A percentile compares a stretch with the other conserved stretches of the same genome.
phyloP scores from a whole-genome alignment of 2,797 vertebrate genomes.

The Mormyrus hasselquistii region DNA sequence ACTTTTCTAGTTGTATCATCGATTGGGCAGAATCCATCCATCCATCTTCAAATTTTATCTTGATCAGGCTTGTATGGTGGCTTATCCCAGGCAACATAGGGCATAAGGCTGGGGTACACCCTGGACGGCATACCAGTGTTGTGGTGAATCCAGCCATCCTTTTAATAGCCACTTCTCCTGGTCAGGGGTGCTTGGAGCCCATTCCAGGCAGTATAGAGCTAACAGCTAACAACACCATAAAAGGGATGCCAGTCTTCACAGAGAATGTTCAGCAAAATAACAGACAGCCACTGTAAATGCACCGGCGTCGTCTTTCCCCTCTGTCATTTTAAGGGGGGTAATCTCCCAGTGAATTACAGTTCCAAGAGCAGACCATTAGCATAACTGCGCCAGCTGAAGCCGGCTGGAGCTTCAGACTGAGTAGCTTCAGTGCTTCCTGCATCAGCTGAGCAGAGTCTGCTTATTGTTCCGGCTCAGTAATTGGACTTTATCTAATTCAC shows the following conservation, averaged over 20 bases:
- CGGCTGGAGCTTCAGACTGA: not conserved
- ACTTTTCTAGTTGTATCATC: not conserved
- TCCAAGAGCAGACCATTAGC: not conserved
- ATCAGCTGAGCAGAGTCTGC: not conserved
- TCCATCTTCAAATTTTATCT: not conserved
- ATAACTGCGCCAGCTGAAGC: not conserved
- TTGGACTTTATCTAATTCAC: not conserved
- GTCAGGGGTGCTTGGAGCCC: not conserved
- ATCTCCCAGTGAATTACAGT: not conserved
- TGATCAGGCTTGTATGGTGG: not conserved
- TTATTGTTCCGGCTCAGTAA: not conserved
- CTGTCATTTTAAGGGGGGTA: not conserved
- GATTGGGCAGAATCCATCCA: not conserved
- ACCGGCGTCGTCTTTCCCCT: not conserved
- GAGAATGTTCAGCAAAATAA: not conserved
- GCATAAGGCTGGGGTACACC: not conserved
- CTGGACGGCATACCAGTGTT: not conserved
- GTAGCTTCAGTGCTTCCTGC: not conserved
- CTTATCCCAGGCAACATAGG: not conserved
- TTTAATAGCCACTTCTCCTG: not conserved
- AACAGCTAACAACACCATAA: not conserved
- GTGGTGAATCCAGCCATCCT: not conserved
- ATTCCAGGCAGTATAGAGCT: not conserved
- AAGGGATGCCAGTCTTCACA: not conserved
- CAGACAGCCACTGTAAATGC: not conserved